Evolutionary conservation across 2,797 vertebrate genomes (phyloP).

Genomic region (Takifugu rubripes): DNA sequence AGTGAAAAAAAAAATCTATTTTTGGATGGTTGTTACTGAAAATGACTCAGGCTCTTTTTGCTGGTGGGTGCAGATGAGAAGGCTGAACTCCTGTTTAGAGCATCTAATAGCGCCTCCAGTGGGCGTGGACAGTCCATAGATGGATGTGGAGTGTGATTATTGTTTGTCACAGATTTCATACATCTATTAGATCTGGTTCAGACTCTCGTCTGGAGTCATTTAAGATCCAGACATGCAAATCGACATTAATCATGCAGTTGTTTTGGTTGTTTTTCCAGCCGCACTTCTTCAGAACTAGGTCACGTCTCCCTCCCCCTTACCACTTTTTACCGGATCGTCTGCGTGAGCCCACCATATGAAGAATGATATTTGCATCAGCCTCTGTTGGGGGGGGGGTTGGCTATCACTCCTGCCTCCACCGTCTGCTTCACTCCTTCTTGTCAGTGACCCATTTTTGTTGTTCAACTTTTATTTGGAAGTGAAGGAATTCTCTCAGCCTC

Average conservation of each 20-base stretch:
- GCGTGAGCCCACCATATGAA: slow-evolving; percentile 31
- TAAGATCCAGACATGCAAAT: slow-evolving; percentile 21
- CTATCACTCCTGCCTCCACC: slow-evolving; percentile 40
- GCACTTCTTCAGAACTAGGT: slow-evolving; percentile 55
- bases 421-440: slow-evolving; percentile 45
- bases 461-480: slow-evolving; percentile 43
- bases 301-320: slow-evolving; percentile 30
- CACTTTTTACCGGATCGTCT: slow-evolving; percentile 50
- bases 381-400: slow-evolving; percentile 28
- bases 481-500: not conserved
- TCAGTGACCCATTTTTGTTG: slow-evolving; percentile 57
- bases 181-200: too few relatives aligned
- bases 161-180: too few relatives aligned
- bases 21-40: slow-evolving; percentile 16
- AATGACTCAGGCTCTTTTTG: too few relatives aligned
- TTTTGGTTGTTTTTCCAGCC: slow-evolving; percentile 50
- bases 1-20: slow-evolving; percentile 3
- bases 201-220: not conserved
- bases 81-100: slow-evolving; percentile 14
- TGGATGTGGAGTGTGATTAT: too few relatives aligned
- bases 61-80: slow-evolving; percentile 18
- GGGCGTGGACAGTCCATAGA: not conserved
- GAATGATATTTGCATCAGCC: slow-evolving; percentile 45
- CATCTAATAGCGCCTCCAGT: not conserved
- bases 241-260: slow-evolving; percentile 59